Percentiles rank a stretch among this genome's conserved stretches.
These are phyloP conservation scores for Plotosus lineatus DNA, from an alignment of 2,113 vertebrate species.

Conservation along the genomic window DNA sequence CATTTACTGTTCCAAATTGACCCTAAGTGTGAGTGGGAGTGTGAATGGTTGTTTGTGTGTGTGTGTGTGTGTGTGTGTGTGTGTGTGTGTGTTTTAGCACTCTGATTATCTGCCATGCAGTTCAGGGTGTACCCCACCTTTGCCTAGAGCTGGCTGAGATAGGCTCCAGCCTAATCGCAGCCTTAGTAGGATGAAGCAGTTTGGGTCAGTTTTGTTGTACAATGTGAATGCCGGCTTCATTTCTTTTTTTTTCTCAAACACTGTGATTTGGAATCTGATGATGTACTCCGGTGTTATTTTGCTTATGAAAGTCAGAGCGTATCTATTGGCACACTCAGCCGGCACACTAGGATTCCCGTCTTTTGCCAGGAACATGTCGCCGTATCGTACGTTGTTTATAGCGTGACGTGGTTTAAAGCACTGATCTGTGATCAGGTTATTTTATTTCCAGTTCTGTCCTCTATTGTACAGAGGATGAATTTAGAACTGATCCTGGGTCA, in stretches of 20 bases:
- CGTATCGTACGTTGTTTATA: neutral
- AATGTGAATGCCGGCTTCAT: slow-evolving; percentile 4
- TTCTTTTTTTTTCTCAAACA: neutral
- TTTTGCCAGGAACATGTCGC: neutral
- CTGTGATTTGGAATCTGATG: neutral
- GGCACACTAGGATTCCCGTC: neutral
- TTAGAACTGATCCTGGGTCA: slow-evolving; percentile 26
- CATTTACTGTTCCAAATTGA: no score
- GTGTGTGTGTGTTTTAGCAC: no score
- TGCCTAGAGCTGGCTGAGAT: no score
- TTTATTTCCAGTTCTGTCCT: neutral
- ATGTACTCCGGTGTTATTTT: neutral
- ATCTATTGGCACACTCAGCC: neutral
- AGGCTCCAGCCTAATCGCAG: no score
- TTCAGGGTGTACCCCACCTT: no score
- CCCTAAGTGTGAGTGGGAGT: no score
- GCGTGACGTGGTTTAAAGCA: neutral
- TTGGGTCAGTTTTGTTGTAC: neutral
- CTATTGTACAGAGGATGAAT: slow-evolving; percentile 29
- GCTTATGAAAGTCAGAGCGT: neutral
- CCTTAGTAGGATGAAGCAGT: no score
- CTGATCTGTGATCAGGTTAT: slow-evolving; percentile 29
- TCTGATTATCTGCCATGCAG: no score
- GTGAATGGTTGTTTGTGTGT: no score
- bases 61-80: no score